Evolutionary conservation across 2,888 invertebrate genomes (phyloP), one percentile per base, ranked within the genome.

Genomic region (Notodonta dromedarius): DNA sequence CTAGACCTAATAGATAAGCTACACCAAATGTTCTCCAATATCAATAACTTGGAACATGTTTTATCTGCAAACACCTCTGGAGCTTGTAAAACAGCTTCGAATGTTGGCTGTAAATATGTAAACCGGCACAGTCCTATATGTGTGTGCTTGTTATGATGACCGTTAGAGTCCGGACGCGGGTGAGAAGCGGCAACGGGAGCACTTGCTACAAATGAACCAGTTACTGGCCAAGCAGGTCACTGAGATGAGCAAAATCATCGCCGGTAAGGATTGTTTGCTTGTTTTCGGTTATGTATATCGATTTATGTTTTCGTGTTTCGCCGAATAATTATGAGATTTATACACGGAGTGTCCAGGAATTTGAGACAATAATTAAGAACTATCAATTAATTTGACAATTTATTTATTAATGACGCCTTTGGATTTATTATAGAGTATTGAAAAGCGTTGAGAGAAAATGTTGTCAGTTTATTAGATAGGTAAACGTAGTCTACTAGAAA

Each of bases 171-270:
- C 96, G 83, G 95, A 96, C 68, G 95, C 95, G 58, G 97, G 96
- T 79, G 98, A 98, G 86, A 98, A 98, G 91, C 95, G 96, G 74
- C 97, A 98, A 84, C 95, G 98, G 59, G 97, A 98, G 78, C 97
- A 98, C 87, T 94, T 98, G 78, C 94, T 98, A 67, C 97, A 98
- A 85, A 94, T 98, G 79, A 98, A 98, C 94, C 98, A 98, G 92
- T 97, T 98, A 78, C 94, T 98, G 77, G 98, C 98, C 66, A 97
- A 97, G 87, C 97, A 98, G 94, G 98, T 98, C 78, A 98, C 98
- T 95, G 97, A 98, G 92, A 98, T 97, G 95, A 98, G 98, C 94
- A 98, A 98, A 95, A 97, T 98, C 86, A 98, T 98, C 78, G 98
- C 98, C 91, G 98, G 98, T 98, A 95, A 94, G 95, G 92, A 70